These are phyloP conservation scores for Pelmatolapia mariae DNA, from an alignment of 2,113 vertebrate genomes.

Conservation along the genomic window DNA sequence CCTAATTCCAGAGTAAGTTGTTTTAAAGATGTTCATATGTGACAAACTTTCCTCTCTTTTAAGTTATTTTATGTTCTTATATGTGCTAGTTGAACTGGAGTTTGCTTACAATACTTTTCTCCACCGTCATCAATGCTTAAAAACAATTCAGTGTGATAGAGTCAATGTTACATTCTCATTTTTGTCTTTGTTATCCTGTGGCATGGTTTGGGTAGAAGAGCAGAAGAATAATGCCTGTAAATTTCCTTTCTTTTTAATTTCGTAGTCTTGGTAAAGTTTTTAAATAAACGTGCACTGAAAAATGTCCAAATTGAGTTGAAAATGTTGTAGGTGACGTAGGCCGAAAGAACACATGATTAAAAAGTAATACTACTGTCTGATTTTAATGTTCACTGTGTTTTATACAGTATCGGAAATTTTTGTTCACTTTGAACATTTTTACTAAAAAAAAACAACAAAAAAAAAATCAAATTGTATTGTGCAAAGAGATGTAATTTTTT, in stretches of 20 bases:
- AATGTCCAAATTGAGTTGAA: constrained; percentile 88
- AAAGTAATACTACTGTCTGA: constrained; percentile 91
- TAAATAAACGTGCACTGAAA: constrained; percentile 93
- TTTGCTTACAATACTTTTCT: constrained; percentile 75
- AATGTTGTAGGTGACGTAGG: constrained; percentile 86
- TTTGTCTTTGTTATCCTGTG: constrained; percentile 84
- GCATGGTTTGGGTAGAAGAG: constrained; percentile 83
- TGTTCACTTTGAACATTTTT: constrained; percentile 99
- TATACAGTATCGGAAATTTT: constrained; percentile 95
- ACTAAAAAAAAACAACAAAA: constrained; percentile 77
- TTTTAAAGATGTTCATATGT: constrained; percentile 65
- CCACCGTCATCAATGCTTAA: constrained; percentile 71
- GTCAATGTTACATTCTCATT: constrained; percentile 70
- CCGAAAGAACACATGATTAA: constrained; percentile 84
- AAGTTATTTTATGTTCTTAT: constrained; percentile 73
- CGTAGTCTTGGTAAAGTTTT: constrained; percentile 88
- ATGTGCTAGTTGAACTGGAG: constrained; percentile 80
- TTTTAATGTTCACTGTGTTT: constrained; percentile 99
- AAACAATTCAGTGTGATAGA: constrained; percentile 82
- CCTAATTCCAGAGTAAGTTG: constrained; percentile 58
- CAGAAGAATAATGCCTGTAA: constrained; percentile 71
- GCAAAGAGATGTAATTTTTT: constrained; percentile 92
- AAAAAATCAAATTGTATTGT: constrained; percentile 17
- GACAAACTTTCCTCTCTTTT: constrained; percentile 53
- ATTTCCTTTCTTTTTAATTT: constrained; percentile 70